phyloP scores from a whole-genome alignment of 2,888 invertebrate genomes.

The Cylindroiulus punctatus region DNA sequence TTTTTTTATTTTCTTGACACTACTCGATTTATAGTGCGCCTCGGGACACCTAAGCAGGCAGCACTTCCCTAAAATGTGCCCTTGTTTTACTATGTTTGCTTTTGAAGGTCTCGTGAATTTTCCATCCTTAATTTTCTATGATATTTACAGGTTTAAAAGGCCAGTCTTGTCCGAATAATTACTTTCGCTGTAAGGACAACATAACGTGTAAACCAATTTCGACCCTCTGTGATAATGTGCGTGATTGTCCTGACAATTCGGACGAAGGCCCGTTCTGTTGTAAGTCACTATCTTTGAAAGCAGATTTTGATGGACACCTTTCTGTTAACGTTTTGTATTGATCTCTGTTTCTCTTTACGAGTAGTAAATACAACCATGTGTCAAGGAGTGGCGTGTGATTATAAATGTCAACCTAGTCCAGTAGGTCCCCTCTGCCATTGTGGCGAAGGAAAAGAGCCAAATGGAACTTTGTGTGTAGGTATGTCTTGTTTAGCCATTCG shows the following conservation, averaged over 20 bases:
- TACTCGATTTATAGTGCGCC: too few relatives aligned
- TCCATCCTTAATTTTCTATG: not conserved
- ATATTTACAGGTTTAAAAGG: conserved; percentile 70
- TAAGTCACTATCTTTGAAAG: conserved; percentile 63
- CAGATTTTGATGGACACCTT: not conserved
- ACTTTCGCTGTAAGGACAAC: conserved; percentile 74
- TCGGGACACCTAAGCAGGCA: too few relatives aligned
- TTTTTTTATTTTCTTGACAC: too few relatives aligned
- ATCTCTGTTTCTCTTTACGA: not conserved
- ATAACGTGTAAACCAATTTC: conserved; percentile 72
- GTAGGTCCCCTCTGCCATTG: conserved; percentile 81
- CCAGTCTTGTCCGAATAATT: conserved; percentile 75
- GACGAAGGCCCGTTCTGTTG: conserved; percentile 79
- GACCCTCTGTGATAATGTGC: conserved; percentile 75
- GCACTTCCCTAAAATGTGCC: too few relatives aligned
- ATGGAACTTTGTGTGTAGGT: conserved; percentile 73
- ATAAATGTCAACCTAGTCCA: conserved; percentile 77
- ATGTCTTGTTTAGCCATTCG: conserved; percentile 59
- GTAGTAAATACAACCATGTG: conserved; percentile 69
- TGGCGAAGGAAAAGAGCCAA: conserved; percentile 74
- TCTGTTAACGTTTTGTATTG: not conserved
- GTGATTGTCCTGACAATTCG: conserved; percentile 76
- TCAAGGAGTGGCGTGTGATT: conserved; percentile 71
- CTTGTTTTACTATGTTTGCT: not conserved
- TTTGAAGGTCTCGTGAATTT: not conserved